Evolutionary conservation across 2,888 invertebrate genomes (phyloP).

Genomic region (Drosophila leonis): DNA sequence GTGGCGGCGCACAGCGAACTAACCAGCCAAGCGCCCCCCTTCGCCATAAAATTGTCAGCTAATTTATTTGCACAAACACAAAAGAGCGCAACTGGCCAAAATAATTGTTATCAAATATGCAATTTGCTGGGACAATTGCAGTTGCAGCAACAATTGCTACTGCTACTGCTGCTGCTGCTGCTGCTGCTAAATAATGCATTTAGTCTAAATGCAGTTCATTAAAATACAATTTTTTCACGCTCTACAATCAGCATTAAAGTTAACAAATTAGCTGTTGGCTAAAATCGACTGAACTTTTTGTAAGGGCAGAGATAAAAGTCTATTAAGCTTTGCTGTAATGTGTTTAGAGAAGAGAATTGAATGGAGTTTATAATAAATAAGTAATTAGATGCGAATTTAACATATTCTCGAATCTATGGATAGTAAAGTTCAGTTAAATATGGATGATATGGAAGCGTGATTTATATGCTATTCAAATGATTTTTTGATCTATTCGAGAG

Average conservation of each 20-base stretch:
- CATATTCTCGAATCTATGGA: background rate
- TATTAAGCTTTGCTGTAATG: background rate
- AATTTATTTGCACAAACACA: constrained; percentile 73
- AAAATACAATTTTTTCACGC: constrained; percentile 36
- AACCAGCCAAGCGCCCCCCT: background rate
- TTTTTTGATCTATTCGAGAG: too few species aligned
- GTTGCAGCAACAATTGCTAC: constrained; percentile 8
- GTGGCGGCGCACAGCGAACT: constrained; percentile 13
- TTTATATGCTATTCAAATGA: too few species aligned
- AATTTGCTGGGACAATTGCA: constrained; percentile 53
- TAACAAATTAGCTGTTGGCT: constrained; percentile 22
- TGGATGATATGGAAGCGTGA: background rate
- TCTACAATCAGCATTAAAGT: constrained; percentile 16
- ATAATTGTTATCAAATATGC: constrained; percentile 78
- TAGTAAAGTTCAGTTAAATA: background rate
- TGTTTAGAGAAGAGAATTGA: background rate
- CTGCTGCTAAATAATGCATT: constrained; percentile 42
- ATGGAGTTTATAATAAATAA: background rate
- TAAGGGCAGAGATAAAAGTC: background rate
- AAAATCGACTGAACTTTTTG: background rate
- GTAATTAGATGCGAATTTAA: background rate
- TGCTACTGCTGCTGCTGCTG: constrained; percentile 5
- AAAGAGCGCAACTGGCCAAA: constrained; percentile 62
- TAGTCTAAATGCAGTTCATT: constrained; percentile 38
- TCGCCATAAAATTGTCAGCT: constrained; percentile 33